phyloP scores from a whole-genome alignment of 2,888 invertebrate species.

The Heteropelma amictum region DNA sequence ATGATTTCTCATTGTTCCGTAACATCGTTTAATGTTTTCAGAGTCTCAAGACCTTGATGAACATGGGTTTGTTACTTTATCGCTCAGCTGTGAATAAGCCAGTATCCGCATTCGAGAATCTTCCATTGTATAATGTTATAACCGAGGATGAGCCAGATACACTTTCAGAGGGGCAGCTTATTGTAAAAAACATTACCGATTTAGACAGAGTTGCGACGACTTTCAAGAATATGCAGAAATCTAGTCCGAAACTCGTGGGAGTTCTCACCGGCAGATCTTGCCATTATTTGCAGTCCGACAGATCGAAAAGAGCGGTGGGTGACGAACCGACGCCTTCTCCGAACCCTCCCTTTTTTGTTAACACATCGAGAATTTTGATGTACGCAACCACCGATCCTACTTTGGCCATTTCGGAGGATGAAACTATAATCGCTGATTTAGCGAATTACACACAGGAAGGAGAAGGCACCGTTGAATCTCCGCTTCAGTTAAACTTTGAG shows the following conservation, averaged over 20 bases:
- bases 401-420: constrained; percentile 54
- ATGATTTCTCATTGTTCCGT: too few relatives aligned
- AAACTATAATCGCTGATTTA: background rate
- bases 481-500: constrained; percentile 43
- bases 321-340: background rate
- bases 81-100: constrained; percentile 83
- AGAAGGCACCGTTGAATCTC: constrained; percentile 27
- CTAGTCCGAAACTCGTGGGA: constrained; percentile 64
- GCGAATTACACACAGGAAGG: background rate
- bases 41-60: constrained; percentile 75
- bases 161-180: constrained; percentile 63
- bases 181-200: constrained; percentile 59
- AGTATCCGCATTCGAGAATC: constrained; percentile 79
- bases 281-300: constrained; percentile 63
- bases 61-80: constrained; percentile 78
- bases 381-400: constrained; percentile 59
- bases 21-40: too few relatives aligned
- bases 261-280: constrained; percentile 70
- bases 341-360: too few relatives aligned
- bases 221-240: constrained; percentile 73
- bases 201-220: constrained; percentile 64
- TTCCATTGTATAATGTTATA: constrained; percentile 78
- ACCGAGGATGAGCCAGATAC: constrained; percentile 77
- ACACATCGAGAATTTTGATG: constrained; percentile 58
- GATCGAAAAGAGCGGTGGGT: constrained; percentile 64